Conservation (phyloP, 2,888 invertebrate genomes). For the Lithodes maja region DNA sequence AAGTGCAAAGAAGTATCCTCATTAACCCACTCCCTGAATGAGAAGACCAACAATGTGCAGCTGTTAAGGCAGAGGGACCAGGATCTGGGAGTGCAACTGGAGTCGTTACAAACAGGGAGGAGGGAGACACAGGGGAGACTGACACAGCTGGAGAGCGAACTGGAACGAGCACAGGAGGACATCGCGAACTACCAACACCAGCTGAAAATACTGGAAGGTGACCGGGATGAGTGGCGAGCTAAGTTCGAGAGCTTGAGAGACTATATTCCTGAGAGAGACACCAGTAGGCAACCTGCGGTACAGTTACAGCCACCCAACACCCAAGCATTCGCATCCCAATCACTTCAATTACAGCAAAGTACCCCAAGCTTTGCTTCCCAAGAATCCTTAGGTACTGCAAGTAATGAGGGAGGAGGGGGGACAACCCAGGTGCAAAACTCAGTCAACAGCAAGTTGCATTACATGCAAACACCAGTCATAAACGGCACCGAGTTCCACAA, state of each 20-base stretch:
- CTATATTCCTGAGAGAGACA: constrained; percentile 60
- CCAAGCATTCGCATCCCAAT: constrained; percentile 27
- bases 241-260: constrained; percentile 61
- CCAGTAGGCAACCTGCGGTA: constrained; percentile 54
- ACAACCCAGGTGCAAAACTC: neutral
- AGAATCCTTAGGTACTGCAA: neutral
- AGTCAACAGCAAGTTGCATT: neutral
- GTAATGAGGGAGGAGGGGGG: neutral
- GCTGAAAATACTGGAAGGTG: constrained; percentile 41
- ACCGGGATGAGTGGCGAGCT: constrained; percentile 49
- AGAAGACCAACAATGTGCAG: constrained; percentile 17
- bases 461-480: constrained; percentile 15
- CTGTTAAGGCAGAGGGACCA: constrained; percentile 34
- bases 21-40: constrained; percentile 31
- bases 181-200: constrained; percentile 29
- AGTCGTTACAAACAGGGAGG: neutral
- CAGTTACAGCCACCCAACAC: constrained; percentile 26
- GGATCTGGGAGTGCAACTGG: constrained; percentile 11
- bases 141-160: constrained; percentile 13
- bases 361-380: neutral
- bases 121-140: constrained; percentile 23
- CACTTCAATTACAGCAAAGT: neutral
- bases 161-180: constrained; percentile 25
- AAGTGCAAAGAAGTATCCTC: constrained; percentile 32
- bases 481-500: constrained; percentile 43